Evolutionary conservation across 2,797 vertebrate species (phyloP).

Genomic region (Aratinga solstitialis): DNA sequence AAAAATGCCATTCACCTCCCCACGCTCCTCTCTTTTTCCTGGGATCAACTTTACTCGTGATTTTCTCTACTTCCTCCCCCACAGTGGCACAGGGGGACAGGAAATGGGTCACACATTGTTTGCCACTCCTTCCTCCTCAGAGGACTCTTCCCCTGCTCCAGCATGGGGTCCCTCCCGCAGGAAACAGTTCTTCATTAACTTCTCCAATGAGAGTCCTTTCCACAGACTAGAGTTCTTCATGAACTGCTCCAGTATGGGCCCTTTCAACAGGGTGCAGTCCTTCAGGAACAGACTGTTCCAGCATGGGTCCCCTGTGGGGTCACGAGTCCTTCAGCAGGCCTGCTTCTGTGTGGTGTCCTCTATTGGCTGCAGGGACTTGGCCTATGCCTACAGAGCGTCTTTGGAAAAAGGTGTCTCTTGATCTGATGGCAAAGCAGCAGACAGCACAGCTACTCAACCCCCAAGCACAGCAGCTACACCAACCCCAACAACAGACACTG

Average conservation of each 20-base stretch:
- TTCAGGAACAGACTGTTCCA: not conserved
- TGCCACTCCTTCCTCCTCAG: not conserved
- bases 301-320: not conserved
- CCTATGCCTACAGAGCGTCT: not conserved
- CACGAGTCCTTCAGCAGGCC: not conserved
- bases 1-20: not conserved
- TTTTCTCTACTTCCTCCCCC: not conserved
- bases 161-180: not conserved
- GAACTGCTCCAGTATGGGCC: not conserved
- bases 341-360: not conserved
- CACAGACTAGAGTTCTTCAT: not conserved
- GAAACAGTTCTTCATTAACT: not conserved
- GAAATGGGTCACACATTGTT: not conserved
- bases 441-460: not conserved
- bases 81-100: not conserved
- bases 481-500: not conserved
- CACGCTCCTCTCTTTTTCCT: not conserved
- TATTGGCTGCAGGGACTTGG: not conserved
- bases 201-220: not conserved
- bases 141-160: not conserved
- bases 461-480: not conserved
- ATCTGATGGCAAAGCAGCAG: not conserved
- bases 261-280: not conserved
- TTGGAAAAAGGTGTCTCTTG: not conserved
- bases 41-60: not conserved